phyloP scores from a whole-genome alignment of 2,888 invertebrate species.

The Sepioteuthis lessoniana region DNA sequence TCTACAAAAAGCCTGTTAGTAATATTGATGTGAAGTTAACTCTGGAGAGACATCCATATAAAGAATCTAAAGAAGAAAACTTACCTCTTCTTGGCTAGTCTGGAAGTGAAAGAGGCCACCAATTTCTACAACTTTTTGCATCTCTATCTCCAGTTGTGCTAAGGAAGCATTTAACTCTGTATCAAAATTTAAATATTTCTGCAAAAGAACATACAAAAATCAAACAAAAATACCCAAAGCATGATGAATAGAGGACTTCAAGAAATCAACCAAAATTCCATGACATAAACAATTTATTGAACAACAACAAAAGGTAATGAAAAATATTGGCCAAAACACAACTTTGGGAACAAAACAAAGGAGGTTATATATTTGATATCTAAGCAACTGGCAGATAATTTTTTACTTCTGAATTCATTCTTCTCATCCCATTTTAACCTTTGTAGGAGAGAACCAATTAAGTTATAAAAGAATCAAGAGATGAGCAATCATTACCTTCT shows the following conservation, averaged over 20 bases:
- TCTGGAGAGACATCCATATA: not conserved
- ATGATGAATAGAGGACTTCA: not conserved
- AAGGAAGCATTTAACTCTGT: constrained; percentile 82
- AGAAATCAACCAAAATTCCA: not conserved
- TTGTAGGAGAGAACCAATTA: too few species aligned
- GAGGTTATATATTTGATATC: too few species aligned
- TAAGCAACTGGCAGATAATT: too few species aligned
- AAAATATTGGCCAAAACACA: too few species aligned
- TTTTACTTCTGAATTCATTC: too few species aligned
- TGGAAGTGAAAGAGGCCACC: constrained; percentile 80
- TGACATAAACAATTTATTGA: not conserved
- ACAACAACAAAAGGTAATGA: too few species aligned
- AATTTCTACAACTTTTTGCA: constrained; percentile 82
- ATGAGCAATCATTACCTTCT: too few species aligned
- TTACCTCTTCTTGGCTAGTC: constrained; percentile 66
- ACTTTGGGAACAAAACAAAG: too few species aligned
- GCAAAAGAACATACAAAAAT: constrained; percentile 53
- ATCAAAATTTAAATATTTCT: constrained; percentile 82
- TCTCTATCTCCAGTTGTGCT: constrained; percentile 83
- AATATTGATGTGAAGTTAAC: constrained; percentile 17
- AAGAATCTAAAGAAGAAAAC: not conserved
- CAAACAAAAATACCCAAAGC: not conserved
- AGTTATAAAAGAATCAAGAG: too few species aligned
- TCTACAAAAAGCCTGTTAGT: constrained; percentile 33
- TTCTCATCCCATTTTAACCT: too few species aligned